These are phyloP conservation scores for Malaclemys terrapin DNA, from an alignment of 2,113 vertebrate genomes.

Conservation along the genomic window DNA sequence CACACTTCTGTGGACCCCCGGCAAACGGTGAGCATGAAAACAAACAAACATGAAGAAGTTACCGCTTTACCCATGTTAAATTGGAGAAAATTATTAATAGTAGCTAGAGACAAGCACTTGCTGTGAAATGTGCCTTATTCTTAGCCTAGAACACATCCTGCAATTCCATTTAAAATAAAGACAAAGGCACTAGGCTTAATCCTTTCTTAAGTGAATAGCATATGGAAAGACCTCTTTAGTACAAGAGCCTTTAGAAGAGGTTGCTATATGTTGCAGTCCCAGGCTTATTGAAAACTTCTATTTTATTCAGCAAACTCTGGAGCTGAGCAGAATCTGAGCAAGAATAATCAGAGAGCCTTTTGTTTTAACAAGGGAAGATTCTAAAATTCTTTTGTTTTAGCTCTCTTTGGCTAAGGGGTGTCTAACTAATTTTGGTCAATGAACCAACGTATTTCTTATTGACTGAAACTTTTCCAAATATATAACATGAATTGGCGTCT, in stretches of 20 bases:
- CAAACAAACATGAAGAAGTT: background rate
- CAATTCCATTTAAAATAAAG: background rate
- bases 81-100: background rate
- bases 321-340: background rate
- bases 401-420: background rate
- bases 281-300: background rate
- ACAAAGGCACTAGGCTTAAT: rapidly evolving
- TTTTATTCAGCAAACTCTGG: background rate
- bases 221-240: background rate
- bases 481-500: background rate
- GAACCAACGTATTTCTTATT: background rate
- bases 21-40: constrained; percentile 85
- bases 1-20: constrained; percentile 94
- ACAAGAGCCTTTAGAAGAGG: background rate
- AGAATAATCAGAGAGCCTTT: background rate
- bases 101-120: background rate
- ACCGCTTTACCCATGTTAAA: background rate
- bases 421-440: background rate
- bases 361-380: background rate
- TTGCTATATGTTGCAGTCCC: background rate
- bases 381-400: background rate
- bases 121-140: background rate
- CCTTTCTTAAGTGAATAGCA: rapidly evolving
- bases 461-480: background rate
- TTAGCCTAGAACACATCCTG: background rate